These are phyloP conservation scores for Oryzias dopingdopingensis DNA, from an alignment of 2,797 vertebrate species.

Conservation along the genomic window DNA sequence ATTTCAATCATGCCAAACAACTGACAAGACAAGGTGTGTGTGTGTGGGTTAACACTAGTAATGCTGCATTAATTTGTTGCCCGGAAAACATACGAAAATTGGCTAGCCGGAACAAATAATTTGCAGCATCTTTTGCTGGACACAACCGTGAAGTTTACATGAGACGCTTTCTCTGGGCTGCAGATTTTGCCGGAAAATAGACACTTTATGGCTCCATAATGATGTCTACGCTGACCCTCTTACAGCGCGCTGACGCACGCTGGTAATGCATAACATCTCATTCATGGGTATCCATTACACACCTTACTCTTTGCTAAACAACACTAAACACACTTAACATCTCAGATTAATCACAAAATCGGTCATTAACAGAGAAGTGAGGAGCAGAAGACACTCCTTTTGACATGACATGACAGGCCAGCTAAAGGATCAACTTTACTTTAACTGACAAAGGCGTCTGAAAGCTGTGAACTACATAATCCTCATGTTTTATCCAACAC, in stretches of 20 bases:
- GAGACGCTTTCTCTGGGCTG: slow-evolving; percentile 2
- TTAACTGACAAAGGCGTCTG: slow-evolving; percentile 4
- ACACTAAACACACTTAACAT: slow-evolving; percentile 7
- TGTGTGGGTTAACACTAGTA: slow-evolving; percentile 7
- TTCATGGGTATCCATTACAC: not conserved
- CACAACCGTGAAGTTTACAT: slow-evolving; percentile 5
- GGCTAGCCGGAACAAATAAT: slow-evolving; percentile 1
- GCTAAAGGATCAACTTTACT: slow-evolving; percentile 5
- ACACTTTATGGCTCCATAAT: not conserved
- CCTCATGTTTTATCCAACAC: slow-evolving; percentile 1
- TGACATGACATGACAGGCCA: slow-evolving; percentile 7
- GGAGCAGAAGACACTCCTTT: not conserved
- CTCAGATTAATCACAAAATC: not conserved
- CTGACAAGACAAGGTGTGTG: not conserved
- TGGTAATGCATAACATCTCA: not conserved
- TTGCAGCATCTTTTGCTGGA: slow-evolving; percentile 3
- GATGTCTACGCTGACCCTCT: slow-evolving; percentile 1
- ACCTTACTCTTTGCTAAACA: slow-evolving; percentile 1
- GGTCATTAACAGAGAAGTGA: slow-evolving; percentile 12
- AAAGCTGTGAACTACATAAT: not conserved
- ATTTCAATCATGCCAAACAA: not conserved
- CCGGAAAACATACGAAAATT: slow-evolving; percentile 6
- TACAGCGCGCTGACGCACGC: not conserved
- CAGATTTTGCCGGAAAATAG: not conserved
- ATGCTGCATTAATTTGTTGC: slow-evolving; percentile 9